Conservation (phyloP, 2,888 invertebrate genomes). For the Eupithecia subfuscata region DNA sequence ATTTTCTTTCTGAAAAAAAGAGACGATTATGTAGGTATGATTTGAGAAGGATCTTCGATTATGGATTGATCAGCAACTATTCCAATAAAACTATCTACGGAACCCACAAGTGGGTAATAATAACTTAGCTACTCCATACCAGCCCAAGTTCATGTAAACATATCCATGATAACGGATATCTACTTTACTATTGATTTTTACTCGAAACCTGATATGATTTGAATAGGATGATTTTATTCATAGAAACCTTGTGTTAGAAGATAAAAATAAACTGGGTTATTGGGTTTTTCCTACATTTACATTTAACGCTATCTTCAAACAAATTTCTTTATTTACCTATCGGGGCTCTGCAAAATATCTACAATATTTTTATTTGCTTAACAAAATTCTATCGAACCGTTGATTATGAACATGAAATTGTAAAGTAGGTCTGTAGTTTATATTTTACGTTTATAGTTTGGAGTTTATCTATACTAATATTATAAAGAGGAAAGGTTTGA, state of each 20-base stretch:
- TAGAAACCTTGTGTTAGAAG: slow-evolving; percentile 18
- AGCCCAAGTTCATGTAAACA: slow-evolving; percentile 18
- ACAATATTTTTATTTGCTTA: not conserved
- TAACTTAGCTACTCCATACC: slow-evolving; percentile 1
- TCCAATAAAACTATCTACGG: not conserved
- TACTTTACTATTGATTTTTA: slow-evolving; percentile 28
- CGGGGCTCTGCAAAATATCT: not conserved
- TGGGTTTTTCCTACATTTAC: slow-evolving; percentile 16
- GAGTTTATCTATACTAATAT: too few species aligned
- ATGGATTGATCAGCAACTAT: not conserved
- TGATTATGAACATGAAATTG: not conserved
- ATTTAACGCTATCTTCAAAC: slow-evolving; percentile 11
- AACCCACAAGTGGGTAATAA: not conserved
- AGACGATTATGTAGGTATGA: too few species aligned
- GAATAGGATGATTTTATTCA: slow-evolving; percentile 28
- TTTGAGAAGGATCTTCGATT: not conserved
- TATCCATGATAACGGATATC: slow-evolving; percentile 14
- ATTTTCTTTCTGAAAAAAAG: too few species aligned
- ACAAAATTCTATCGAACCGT: not conserved
- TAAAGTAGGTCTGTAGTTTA: not conserved
- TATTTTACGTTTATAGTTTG: too few species aligned
- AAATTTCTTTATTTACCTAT: slow-evolving; percentile 2
- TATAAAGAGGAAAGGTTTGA: too few species aligned
- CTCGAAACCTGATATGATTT: slow-evolving; percentile 30
- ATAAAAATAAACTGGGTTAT: slow-evolving; percentile 17